Base-by-base conservation (phyloP, 1,140 invertebrate genomes). In the Achroia grisella region DNA sequence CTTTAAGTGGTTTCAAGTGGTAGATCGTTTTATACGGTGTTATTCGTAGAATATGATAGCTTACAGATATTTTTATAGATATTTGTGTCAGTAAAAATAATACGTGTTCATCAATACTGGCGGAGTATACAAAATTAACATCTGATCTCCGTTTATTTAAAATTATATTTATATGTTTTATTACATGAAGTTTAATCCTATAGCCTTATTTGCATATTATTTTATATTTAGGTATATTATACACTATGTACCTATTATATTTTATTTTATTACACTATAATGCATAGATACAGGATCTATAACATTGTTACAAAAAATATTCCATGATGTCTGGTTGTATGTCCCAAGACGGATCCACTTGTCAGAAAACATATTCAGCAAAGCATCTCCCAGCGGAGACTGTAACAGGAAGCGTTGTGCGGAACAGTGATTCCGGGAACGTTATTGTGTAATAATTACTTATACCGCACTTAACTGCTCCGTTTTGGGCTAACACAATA, bases 361-460 rank as follows among this genome's bases (percentile, higher is more conserved):
- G 56, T 57, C 44, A 46, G 53, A 56, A 23, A 6, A 59, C 61
- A 64, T 52, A 55, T 61, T 62, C 56, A 53, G 30, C 23, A 44
- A 68, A 68, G 61, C 49, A 62, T 51, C 54, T 59, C 62, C 57
- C 52, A 32, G 34, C 50, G 55, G 53, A 65, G 48, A 23, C 17
- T 42, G 52, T 50, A 61, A 58, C 56, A 72, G 72, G 74, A 73
- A 75, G 54, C 63, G 53, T 50, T 48, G 43, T 53, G 45, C 49
- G 53, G 57, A 69, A 71, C 60, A 62, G 32, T 44, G 61, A 67
- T 77, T 70, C 73, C 63, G 44, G 57, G 62, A 74, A 73, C 57
- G 58, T 67, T 72, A 68, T 76, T 72, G 63, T 76, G 69, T 72
- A 75, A 78, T 72, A 74, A 81, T 81, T 78, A 78, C 73, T 78